These are phyloP conservation scores for Atta texana DNA, from an alignment of 1,140 invertebrate genomes.

Conservation along the genomic window DNA sequence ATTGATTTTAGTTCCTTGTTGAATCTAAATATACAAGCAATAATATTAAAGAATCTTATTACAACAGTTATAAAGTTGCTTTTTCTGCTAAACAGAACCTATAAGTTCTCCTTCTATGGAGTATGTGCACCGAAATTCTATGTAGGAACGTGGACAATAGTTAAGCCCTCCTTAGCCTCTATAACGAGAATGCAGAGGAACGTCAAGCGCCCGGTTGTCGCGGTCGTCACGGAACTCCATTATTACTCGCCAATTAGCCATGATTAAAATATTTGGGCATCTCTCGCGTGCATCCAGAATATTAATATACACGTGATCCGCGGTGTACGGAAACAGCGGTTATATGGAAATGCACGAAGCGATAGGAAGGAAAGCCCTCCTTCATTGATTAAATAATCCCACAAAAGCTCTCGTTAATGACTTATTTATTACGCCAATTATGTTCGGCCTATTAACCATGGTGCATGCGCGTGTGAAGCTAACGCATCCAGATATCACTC, in stretches of 20 bases:
- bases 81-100: too few relatives aligned
- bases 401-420: slow-evolving; percentile 82
- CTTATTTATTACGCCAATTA: slow-evolving; percentile 86
- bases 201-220: slow-evolving; percentile 59
- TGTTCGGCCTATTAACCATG: slow-evolving; percentile 82
- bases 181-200: slow-evolving; percentile 69
- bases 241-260: slow-evolving; percentile 86
- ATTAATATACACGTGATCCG: slow-evolving; percentile 84
- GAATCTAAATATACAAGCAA: too few relatives aligned
- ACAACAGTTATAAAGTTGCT: too few relatives aligned
- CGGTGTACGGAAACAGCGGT: slow-evolving; percentile 76
- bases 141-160: slow-evolving; percentile 65
- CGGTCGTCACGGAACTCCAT: slow-evolving; percentile 83
- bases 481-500: slow-evolving; percentile 62
- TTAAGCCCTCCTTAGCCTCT: slow-evolving; percentile 60
- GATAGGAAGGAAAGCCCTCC: slow-evolving; percentile 80
- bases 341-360: slow-evolving; percentile 84
- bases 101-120: background rate
- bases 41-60: too few relatives aligned
- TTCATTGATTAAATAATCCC: slow-evolving; percentile 85
- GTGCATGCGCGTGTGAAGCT: background rate
- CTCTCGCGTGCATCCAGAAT: slow-evolving; percentile 85
- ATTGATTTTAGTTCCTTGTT: too few relatives aligned
- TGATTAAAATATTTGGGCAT: slow-evolving; percentile 87
- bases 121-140: slow-evolving; percentile 45